These are phyloP conservation scores for Diarsia mendica DNA, from an alignment of 2,888 invertebrate species.

Conservation along the genomic window DNA sequence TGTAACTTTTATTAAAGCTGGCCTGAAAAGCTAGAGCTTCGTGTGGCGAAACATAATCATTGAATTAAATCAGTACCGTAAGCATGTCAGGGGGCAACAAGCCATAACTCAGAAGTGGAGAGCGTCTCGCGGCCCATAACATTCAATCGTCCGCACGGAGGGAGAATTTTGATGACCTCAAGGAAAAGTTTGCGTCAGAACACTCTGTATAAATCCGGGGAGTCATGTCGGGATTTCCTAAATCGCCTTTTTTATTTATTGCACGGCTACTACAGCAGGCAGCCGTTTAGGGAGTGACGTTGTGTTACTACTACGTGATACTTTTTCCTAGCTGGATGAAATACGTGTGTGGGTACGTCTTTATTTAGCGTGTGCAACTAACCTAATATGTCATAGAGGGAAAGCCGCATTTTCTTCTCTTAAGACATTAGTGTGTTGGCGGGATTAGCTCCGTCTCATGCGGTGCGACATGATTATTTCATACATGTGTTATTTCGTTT, in stretches of 20 bases:
- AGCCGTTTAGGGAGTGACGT: slow-evolving; percentile 84
- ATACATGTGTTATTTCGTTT: slow-evolving; percentile 58
- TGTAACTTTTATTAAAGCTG: slow-evolving; percentile 57
- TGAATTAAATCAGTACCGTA: slow-evolving; percentile 84
- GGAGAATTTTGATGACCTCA: slow-evolving; percentile 88
- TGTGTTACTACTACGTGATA: slow-evolving; percentile 80
- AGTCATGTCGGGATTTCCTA: slow-evolving; percentile 89
- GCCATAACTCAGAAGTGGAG: slow-evolving; percentile 86
- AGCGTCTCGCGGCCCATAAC: slow-evolving; percentile 88
- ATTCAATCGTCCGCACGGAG: slow-evolving; percentile 89
- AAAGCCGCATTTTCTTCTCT: slow-evolving; percentile 50
- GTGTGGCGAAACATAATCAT: slow-evolving; percentile 74
- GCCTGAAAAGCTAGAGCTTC: slow-evolving; percentile 47
- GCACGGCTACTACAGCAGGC: slow-evolving; percentile 81
- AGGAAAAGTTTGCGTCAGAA: slow-evolving; percentile 87
- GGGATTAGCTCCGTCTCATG: slow-evolving; percentile 46
- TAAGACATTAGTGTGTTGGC: slow-evolving; percentile 51
- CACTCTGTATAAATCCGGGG: slow-evolving; percentile 88
- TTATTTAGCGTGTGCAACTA: slow-evolving; percentile 68
- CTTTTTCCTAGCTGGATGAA: slow-evolving; percentile 74
- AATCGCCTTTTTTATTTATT: slow-evolving; percentile 89
- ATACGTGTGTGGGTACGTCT: slow-evolving; percentile 69
- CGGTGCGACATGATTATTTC: slow-evolving; percentile 54
- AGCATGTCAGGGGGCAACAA: slow-evolving; percentile 83
- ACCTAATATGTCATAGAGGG: slow-evolving; percentile 55